Conservation (phyloP, 2,113 vertebrate species). For the Lutjanus erythropterus region DNA sequence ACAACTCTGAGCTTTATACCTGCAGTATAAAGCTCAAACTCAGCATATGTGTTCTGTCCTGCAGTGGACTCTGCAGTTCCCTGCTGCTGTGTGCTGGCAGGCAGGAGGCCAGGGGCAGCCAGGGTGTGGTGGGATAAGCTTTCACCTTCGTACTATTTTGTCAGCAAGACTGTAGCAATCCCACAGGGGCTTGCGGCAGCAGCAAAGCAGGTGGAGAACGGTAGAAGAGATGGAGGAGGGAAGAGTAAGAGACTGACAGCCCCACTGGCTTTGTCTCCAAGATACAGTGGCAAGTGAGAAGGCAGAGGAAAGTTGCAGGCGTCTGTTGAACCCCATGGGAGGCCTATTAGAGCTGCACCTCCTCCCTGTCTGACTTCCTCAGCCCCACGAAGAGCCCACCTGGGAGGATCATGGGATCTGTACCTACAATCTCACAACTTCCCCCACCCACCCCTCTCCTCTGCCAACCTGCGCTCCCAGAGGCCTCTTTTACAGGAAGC, state of each 20-base stretch:
- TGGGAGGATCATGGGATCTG: constrained; percentile 52
- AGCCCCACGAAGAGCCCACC: constrained; percentile 65
- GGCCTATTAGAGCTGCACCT: constrained; percentile 62
- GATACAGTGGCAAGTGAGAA: constrained; percentile 67
- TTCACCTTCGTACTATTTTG: constrained; percentile 71
- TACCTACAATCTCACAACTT: background rate
- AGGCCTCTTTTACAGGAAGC: constrained; percentile 64
- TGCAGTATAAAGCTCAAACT: constrained; percentile 3
- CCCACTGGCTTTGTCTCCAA: constrained; percentile 76
- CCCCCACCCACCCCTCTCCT: background rate
- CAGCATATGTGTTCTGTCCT: constrained; percentile 24
- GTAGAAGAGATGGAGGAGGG: constrained; percentile 15
- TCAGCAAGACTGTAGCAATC: constrained; percentile 65
- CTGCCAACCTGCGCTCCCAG: constrained; percentile 47
- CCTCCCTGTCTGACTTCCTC: constrained; percentile 65
- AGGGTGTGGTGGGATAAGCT: constrained; percentile 57
- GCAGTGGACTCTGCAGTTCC: constrained; percentile 40
- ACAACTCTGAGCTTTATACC: background rate
- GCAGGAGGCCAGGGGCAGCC: constrained; percentile 38
- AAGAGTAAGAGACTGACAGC: constrained; percentile 45
- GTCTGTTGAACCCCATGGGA: constrained; percentile 57
- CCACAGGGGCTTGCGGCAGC: constrained; percentile 39
- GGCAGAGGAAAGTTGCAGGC: constrained; percentile 46
- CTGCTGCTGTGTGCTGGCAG: constrained; percentile 51
- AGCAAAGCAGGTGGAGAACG: constrained; percentile 37